Evolutionary conservation across 2,888 invertebrate genomes (phyloP), one percentile per base, ranked within the genome.

Genomic region (Pterostichus niger): DNA sequence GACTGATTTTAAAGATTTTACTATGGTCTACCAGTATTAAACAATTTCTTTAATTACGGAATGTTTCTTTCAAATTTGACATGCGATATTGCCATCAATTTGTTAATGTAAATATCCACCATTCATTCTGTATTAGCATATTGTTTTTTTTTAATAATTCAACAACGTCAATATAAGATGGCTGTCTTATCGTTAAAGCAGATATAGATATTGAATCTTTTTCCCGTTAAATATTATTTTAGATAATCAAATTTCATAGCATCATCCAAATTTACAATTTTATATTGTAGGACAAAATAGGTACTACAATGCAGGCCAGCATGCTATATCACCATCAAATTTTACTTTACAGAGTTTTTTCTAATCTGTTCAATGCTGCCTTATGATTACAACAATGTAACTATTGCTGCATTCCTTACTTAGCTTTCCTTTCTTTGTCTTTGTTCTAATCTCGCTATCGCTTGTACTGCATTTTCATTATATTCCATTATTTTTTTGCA

Each of bases 241-340:
- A 64, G 33, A 33, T 64, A 64, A 9, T 33, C 64, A 33, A 64
- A 64, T 35, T 64, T 64, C 11, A 35, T 33, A n/a, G 35, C 64
- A 33, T 64, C 35, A 64, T 64, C 35, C 33, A 33, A 31, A 40
- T 64, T 64, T 6, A 0, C 33, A 71, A 13, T 52, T 52, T 6
- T 71, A 44, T 40, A 71, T 40, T 44, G 71, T n/a, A 13, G 15
- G 24, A n/a, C 15, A n/a, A 40, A 40, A 68, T 44, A 44, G 71
- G 6, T 71, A 40, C 71, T 44, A 71, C 13, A 71, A 71, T 46
- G 71, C 15, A 24, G 64, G 35, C 64, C 64, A 64, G 13, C 7
- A 10, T 46, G 44, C 71, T n/a, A 71, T 71, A 13, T 71, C 44
- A 2, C 71, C 71, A 24, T 71, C 71, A 40, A 71, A 71, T 71